Evolutionary conservation across 2,888 invertebrate genomes (phyloP), one percentile per base, ranked within the genome.

Genomic region (Drosophila greeni): DNA sequence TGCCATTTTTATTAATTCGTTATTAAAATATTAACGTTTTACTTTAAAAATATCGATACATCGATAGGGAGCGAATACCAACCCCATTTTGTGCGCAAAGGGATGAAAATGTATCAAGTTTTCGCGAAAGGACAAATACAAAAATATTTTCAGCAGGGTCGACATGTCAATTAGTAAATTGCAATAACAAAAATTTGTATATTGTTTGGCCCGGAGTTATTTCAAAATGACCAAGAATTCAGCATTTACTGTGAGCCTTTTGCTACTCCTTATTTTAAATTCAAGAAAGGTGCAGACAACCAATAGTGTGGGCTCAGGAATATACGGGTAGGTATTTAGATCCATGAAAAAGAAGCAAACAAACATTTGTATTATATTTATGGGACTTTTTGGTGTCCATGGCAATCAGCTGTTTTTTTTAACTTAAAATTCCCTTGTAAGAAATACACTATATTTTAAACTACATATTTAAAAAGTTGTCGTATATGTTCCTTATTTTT

Each of bases 281-380:
- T 33, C 14, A 24, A 40, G 36, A 36, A 29, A 66, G 31, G 66
- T 52, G 29, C 18, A 33, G 14, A 36, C 51, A 14, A 36, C 51
- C 16, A 31, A 33, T 31, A 40, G 45, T 52, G 20, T 42, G 14
- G 51, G 47, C 34, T 58, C 57, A 2, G 29, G 55, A 20, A 66
- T 58, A 36, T 66, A 58, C 36, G 66, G 66, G 66, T 66, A 67
- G 43, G 68, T 66, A n/a, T 59, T 58, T 58, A 5, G 4, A 18
- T 29, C 23, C 24, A 12, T 33, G 34, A 3, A 45, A 62, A n/a
- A 5, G 29, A 24, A 26, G 3, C 29, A 29, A 20, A 11, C 24
- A 20, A 20, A 11, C 2, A 16, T 5, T 9, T 24, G n/a, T n/a
- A 5, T 8, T 42, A 23, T 20, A 18, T 55, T 34, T n/a, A 18